Conservation (phyloP, 2,888 invertebrate species). For the Xylocampa areola region DNA sequence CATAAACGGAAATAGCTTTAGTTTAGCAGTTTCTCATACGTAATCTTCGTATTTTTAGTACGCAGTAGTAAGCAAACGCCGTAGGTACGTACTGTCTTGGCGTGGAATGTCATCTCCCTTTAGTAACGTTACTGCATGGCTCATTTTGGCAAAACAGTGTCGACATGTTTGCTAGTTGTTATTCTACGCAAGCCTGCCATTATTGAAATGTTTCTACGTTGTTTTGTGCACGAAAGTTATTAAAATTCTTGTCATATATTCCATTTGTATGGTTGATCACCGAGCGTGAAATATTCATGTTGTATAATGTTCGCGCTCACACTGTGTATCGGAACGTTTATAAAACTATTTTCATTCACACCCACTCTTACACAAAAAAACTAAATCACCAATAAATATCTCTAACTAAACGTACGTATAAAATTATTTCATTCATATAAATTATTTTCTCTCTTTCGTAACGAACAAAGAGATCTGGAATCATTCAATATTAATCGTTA, state of each 20-base stretch:
- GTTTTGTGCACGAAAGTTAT: conserved; percentile 27
- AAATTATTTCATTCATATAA: conserved; percentile 49
- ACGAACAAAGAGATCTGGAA: conserved; percentile 54
- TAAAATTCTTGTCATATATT: conserved; percentile 38
- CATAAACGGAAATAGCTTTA: conserved; percentile 22
- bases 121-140: conserved; percentile 12
- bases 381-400: conserved; percentile 31
- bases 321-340: conserved; percentile 35
- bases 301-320: conserved; percentile 25
- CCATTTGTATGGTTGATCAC: conserved; percentile 35
- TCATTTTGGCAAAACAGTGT: conserved; percentile 21
- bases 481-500: conserved; percentile 79
- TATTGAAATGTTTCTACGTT: conserved; percentile 18
- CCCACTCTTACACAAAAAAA: conserved; percentile 26
- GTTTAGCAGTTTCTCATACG: conserved; percentile 11
- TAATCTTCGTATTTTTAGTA: neutral
- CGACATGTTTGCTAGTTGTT: conserved; percentile 23
- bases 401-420: conserved; percentile 19
- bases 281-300: conserved; percentile 44
- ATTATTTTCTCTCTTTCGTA: conserved; percentile 31
- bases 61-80: conserved; percentile 1
- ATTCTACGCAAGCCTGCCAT: conserved; percentile 24
- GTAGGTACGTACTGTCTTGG: conserved; percentile 2
- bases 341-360: conserved; percentile 43
- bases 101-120: conserved; percentile 10